phyloP scores from a whole-genome alignment of 2,797 vertebrate species.

The Amblyraja radiata region DNA sequence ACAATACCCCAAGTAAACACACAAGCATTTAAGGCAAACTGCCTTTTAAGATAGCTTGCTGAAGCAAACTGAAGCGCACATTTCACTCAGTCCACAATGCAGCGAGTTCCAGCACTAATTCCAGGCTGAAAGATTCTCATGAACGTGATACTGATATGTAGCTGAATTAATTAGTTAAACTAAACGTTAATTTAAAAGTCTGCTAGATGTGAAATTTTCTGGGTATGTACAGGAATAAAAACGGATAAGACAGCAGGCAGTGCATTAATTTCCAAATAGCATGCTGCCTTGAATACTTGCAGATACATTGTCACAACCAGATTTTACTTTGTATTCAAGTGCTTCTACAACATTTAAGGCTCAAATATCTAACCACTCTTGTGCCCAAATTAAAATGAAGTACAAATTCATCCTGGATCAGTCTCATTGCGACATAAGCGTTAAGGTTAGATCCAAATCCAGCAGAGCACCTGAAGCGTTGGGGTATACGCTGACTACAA shows the following conservation, averaged over 20 bases:
- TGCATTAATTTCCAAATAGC: not conserved
- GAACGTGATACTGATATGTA: slow-evolving; percentile 18
- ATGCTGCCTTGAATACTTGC: slow-evolving; percentile 22
- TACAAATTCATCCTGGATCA: not conserved
- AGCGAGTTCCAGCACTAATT: slow-evolving; percentile 23
- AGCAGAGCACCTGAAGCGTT: not conserved
- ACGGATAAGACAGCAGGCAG: not conserved
- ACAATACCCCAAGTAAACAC: not conserved
- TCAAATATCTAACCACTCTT: slow-evolving; percentile 5
- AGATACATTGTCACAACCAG: slow-evolving; percentile 6
- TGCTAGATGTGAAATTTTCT: not conserved
- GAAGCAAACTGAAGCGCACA: slow-evolving; percentile 2
- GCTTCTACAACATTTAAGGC: slow-evolving; percentile 5
- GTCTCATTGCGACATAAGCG: not conserved
- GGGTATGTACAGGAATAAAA: slow-evolving; percentile 2
- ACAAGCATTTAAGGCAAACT: slow-evolving; percentile 16
- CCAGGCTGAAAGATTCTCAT: not conserved
- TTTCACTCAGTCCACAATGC: not conserved
- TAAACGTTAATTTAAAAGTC: slow-evolving; percentile 20
- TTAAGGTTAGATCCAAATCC: not conserved
- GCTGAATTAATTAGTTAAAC: not conserved
- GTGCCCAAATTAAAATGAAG: not conserved
- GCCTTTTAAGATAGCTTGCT: slow-evolving; percentile 21
- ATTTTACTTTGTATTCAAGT: slow-evolving; percentile 22
- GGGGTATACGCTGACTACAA: not conserved